These are phyloP conservation scores for Desoria tigrina DNA, from an alignment of 2,888 invertebrate species.

Conservation along the genomic window DNA sequence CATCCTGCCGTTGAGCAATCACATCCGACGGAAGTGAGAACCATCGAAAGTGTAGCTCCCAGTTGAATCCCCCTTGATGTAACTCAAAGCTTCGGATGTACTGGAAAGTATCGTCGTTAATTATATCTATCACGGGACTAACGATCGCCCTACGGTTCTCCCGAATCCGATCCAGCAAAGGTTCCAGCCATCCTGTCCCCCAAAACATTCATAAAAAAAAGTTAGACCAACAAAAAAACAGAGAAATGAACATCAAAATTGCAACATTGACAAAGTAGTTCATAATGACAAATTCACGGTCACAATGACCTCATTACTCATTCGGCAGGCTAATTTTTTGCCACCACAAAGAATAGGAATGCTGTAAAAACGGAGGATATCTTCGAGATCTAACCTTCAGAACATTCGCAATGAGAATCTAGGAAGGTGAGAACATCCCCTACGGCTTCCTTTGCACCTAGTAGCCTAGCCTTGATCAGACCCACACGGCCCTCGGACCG, in stretches of 20 bases:
- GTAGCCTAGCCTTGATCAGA: constrained; percentile 76
- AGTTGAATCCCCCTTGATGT: constrained; percentile 98
- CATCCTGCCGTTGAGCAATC: constrained; percentile 23
- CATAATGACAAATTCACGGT: background rate
- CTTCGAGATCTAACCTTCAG: constrained; percentile 59
- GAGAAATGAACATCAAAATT: background rate
- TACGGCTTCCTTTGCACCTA: constrained; percentile 71
- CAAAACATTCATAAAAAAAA: background rate
- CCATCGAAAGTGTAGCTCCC: constrained; percentile 83
- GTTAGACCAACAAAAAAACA: too few species aligned
- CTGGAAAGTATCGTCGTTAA: constrained; percentile 93
- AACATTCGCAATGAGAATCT: constrained; percentile 92
- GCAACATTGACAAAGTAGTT: too few species aligned
- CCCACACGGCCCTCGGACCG: constrained; percentile 71
- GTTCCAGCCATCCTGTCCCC: constrained; percentile 68
- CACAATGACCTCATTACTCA: background rate
- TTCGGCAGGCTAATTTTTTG: background rate
- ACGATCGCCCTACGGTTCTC: constrained; percentile 68
- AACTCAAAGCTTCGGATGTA: constrained; percentile 93
- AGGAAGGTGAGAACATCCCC: constrained; percentile 84
- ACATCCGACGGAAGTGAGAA: constrained; percentile 50
- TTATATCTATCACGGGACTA: constrained; percentile 88
- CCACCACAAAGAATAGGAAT: background rate
- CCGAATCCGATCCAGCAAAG: constrained; percentile 67
- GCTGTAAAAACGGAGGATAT: too few species aligned